Base-by-base conservation (phyloP, 2,888 invertebrate genomes). In the Euclidia mi region DNA sequence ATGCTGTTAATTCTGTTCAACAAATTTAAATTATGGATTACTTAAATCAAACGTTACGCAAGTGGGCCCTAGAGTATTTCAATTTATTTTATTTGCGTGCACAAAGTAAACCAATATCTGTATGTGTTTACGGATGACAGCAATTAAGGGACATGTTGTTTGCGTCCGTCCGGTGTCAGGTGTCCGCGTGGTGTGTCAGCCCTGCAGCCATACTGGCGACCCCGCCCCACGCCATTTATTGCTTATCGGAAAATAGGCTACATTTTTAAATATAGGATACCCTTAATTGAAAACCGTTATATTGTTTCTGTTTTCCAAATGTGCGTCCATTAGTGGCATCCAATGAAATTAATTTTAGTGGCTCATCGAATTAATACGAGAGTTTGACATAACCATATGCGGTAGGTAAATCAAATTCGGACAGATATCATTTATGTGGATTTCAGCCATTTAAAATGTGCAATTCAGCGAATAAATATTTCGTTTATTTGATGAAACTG, bases 81-180 rank as follows among this genome's bases (percentile, higher is more conserved):
- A 71, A 69, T 74, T 55, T 44, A 58, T 59, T 71, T 59, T 53
- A 46, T 62, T 69, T 56, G 38, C 52, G 25, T 44, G 18, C 38
- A 32, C 44, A 56, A 61, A 65, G 43, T 61, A 47, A 58, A 62
- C 57, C 64, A 65, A 71, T 72, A 71, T 58, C 41, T 56, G 57
- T 68, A 55, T 71, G 56, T 78, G 70, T 79, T 77, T 66, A 73
- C 63, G 63, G 74, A 65, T 75, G 78, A 76, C 76, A 76, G 74
- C 81, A 76, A 81, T 81, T 82, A 82, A 71, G 76, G 78, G 71
- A 62, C 65, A 69, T 72, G 78, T 78, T 81, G 78, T 77, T 79
- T 81, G 72, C 70, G 71, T 78, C 76, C 74, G 76, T 74, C 79
- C 82, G 79, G 80, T 82, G 84, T 88, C 88, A 81, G 83, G 83